A percentile compares a stretch with the other conserved stretches of the same genome.
phyloP scores from a whole-genome alignment of 2,113 vertebrate genomes.

The Mormyrus lacerda region DNA sequence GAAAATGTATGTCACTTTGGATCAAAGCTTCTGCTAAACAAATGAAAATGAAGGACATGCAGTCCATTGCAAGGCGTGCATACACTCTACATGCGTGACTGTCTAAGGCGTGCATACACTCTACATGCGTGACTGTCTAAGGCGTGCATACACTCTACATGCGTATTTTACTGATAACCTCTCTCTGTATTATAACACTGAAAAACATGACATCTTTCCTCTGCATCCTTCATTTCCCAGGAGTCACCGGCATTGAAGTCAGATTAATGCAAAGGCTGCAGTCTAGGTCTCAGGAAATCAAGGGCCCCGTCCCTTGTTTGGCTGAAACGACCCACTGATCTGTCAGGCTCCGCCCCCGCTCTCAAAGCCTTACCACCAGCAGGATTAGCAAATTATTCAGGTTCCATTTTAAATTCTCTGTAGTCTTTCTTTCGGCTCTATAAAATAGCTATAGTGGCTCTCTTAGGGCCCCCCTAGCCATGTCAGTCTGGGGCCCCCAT shows the following conservation, averaged over 20 bases:
- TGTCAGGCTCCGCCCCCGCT: too few relatives aligned
- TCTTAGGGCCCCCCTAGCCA: background rate
- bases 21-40: too few relatives aligned
- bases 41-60: background rate
- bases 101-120: background rate
- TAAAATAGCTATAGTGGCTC: background rate
- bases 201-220: background rate
- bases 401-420: background rate
- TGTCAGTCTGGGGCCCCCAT: background rate
- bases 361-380: too few relatives aligned
- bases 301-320: background rate
- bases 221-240: background rate
- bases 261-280: background rate
- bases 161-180: background rate
- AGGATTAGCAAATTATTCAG: too few relatives aligned
- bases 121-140: background rate
- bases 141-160: background rate
- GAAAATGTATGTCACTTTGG: too few relatives aligned
- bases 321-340: too few relatives aligned
- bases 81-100: background rate
- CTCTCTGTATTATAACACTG: background rate
- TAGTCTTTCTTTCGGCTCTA: background rate
- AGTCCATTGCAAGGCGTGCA: background rate
- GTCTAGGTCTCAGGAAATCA: background rate
- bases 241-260: background rate